phyloP scores from a whole-genome alignment of 2,797 vertebrate genomes.

The Neoniphon sammara region DNA sequence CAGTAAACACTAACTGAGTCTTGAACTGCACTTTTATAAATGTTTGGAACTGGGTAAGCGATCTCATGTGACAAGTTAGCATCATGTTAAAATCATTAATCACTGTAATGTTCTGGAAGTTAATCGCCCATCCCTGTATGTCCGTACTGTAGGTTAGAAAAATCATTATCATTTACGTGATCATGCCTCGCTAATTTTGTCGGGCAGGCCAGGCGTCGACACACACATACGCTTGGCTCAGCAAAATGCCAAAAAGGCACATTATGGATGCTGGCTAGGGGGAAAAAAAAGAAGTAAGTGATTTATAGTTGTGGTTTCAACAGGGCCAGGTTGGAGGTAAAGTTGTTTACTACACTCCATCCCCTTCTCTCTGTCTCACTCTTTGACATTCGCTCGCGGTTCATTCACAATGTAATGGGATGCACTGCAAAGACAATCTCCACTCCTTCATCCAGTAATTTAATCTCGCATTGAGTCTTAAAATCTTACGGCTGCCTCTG shows the following conservation, averaged over 20 bases:
- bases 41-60: neutral
- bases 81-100: conserved; percentile 58
- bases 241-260: conserved; percentile 65
- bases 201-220: conserved; percentile 29
- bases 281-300: conserved; percentile 30
- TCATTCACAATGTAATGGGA: conserved; percentile 35
- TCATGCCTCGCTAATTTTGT: conserved; percentile 65
- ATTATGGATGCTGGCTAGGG: conserved; percentile 54
- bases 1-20: neutral
- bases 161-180: conserved; percentile 61
- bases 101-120: conserved; percentile 45
- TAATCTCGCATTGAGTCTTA: conserved; percentile 58
- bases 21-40: conserved; percentile 21
- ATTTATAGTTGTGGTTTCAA: conserved; percentile 69
- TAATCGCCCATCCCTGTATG: conserved; percentile 51
- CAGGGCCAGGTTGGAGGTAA: conserved; percentile 48
- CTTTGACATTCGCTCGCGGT: conserved; percentile 47
- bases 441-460: conserved; percentile 66
- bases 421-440: conserved; percentile 34
- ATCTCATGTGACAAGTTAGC: conserved; percentile 29
- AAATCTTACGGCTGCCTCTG: conserved; percentile 52
- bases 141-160: conserved; percentile 44
- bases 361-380: conserved; percentile 44
- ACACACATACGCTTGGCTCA: conserved; percentile 65
- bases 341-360: conserved; percentile 64